Evolutionary conservation across 1,140 invertebrate genomes (phyloP).

Genomic region (Drosophila bocqueti): DNA sequence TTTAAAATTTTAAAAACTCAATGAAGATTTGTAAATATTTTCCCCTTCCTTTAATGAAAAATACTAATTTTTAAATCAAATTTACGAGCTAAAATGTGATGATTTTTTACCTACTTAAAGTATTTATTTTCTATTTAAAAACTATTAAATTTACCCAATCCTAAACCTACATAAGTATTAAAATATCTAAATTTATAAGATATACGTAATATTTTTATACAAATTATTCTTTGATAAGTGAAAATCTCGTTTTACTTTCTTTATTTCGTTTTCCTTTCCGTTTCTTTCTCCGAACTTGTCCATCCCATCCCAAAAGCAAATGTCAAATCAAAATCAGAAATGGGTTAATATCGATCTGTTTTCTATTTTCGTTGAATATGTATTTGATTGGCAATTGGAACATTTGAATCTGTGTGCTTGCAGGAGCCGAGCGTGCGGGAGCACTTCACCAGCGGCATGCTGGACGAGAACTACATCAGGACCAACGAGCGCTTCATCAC

Average conservation of each 20-base stretch:
- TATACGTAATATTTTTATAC: neutral
- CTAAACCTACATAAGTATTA: too few species aligned
- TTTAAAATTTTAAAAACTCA: neutral
- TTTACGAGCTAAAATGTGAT: too few species aligned
- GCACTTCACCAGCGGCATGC: constrained; percentile 75
- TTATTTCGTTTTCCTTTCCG: neutral
- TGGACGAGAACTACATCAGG: constrained; percentile 78
- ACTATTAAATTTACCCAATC: neutral
- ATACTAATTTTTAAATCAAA: too few species aligned
- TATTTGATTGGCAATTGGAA: constrained; percentile 21
- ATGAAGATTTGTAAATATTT: too few species aligned
- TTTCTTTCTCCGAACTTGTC: neutral
- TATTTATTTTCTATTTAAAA: neutral
- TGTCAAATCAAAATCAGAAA: constrained; percentile 23
- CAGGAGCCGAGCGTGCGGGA: constrained; percentile 69
- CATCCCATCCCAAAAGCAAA: constrained; percentile 15
- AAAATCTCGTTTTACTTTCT: neutral
- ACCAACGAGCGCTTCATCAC: constrained; percentile 76
- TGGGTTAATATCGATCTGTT: constrained; percentile 16
- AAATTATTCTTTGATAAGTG: neutral
- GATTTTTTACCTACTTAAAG: neutral
- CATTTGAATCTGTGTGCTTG: neutral
- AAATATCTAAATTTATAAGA: neutral
- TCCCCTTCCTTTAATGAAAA: too few species aligned
- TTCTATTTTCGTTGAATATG: constrained; percentile 1